Evolutionary conservation across 2,113 vertebrate species (phyloP), one percentile per base, ranked within the genome.

Genomic region (Cebidichthys violaceus): DNA sequence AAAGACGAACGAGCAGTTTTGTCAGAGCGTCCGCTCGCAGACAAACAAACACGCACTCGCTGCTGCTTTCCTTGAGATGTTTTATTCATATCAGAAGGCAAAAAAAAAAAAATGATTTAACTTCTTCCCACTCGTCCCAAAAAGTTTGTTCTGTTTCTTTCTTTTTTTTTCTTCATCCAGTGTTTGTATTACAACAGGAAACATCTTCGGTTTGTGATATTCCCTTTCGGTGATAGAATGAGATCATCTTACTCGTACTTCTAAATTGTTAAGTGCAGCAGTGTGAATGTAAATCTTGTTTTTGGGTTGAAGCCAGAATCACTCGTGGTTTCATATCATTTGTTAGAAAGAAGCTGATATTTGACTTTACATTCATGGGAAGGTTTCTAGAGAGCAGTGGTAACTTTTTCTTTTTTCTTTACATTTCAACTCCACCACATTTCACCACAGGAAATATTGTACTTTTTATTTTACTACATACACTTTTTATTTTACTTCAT

Each of bases 81-180:
- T 81, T 84, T 88, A 77, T 81, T 88, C 79, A 85, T 61, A 70
- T 80, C 70, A 70, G 59, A 75, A 64, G 67, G 67, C 70, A 27
- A 72, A 80, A 78, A 52, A 52, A 9, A 68, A 27, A 72, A 80
- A 78, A 52, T 57, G 11, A 68, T 68, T 39, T n/a, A 62, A 13
- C 59, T 24, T 64, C 64, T 76, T 62, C 29, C 20, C n/a, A 33
- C 60, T 70, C 31, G 2, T 64, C 77, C 31, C 31, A 31, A 54
- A 75, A 78, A 68, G 60, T 84, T 84, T 33, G 1, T 60, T 52
- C 35, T 4, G 31, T n/a, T n/a, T n/a, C n/a, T n/a, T n/a, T n/a
- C n/a, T n/a, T n/a, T n/a, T 29, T 37, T 24, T 31, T 37, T 35
- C 5, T 52, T 39, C 24, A 45, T 39, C 0, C 24, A 13, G 0